Evolutionary conservation across 2,888 invertebrate genomes (phyloP).

Genomic region (Silvanus unidentatus): DNA sequence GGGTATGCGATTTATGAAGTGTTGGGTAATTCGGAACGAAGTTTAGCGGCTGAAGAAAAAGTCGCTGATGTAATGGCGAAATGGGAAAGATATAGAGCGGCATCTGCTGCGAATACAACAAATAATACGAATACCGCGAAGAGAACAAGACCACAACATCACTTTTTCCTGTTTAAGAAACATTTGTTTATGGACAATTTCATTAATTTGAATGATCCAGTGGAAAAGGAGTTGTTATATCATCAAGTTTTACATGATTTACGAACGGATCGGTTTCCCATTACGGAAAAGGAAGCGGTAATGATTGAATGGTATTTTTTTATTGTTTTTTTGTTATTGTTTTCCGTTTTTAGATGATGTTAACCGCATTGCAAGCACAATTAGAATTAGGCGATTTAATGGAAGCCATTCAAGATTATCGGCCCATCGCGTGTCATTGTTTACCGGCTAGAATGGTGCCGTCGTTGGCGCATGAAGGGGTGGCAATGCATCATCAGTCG

Average conservation of each 20-base stretch:
- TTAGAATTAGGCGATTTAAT: conserved; percentile 81
- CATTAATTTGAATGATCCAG: conserved; percentile 73
- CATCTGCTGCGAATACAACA: conserved; percentile 54
- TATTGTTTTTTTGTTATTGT: no score
- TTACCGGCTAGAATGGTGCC: conserved; percentile 78
- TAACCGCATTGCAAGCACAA: conserved; percentile 90
- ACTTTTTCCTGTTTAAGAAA: conserved; percentile 73
- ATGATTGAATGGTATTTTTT: no score
- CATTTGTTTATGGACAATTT: conserved; percentile 76
- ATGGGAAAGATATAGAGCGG: conserved; percentile 80
- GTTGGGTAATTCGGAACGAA: conserved; percentile 79
- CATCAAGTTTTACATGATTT: conserved; percentile 90
- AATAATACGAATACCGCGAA: conserved; percentile 39
- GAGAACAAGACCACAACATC: conserved; percentile 50
- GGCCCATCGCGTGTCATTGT: conserved; percentile 70
- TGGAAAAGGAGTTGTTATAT: conserved; percentile 89
- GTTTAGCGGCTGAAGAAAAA: conserved; percentile 78
- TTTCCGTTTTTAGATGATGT: conserved; percentile 78
- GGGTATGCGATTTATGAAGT: conserved; percentile 90
- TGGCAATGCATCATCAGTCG: conserved; percentile 86
- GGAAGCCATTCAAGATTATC: conserved; percentile 59
- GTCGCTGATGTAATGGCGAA: conserved; percentile 92
- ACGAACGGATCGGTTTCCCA: conserved; percentile 84
- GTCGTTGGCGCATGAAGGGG: conserved; percentile 72
- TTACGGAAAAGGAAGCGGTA: conserved; percentile 91